Base-by-base conservation (phyloP, 2,113 vertebrate genomes). In the Brienomyrus longianalis region DNA sequence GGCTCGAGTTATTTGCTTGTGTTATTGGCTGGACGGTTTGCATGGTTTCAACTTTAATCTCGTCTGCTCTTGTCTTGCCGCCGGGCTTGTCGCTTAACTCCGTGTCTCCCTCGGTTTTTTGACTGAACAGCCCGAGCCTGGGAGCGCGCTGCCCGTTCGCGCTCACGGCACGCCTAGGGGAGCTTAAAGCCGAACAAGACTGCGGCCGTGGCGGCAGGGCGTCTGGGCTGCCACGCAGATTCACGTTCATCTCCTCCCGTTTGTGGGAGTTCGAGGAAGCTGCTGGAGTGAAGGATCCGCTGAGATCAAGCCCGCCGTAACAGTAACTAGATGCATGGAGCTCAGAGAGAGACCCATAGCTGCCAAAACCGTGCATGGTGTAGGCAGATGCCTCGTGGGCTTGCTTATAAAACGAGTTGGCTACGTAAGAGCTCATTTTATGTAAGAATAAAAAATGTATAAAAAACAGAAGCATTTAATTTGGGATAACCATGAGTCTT, bases 401-500 rank as follows among this genome's bases (percentile, higher is more conserved):
- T 95, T 96, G 96, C 95, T 97, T 96, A 93, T 96, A 96, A 92
- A 97, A 96, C 91, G 96, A 96, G 91, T 96, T 96, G 94, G 96
- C 95, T 95, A 96, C 95, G 96, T 96, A 97, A 94, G 96, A 96
- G 93, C 96, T 96, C 96, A 97, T 96, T 95, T 95, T 94, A 95
- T 89, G 83, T 89, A 88, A 90, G 89, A 89, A 89, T 85, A 86
- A 87, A 83, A 90, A 89, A 56, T 54, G 51, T 89, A 91, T n/a
- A 90, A 51, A 74, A 35, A 89, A 77, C 54, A 74, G 85, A 84
- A 91, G 87, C 83, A 90, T 91, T 92, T 90, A 91, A 89, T 90
- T 51, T 47, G 74, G 83, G 48, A 80, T 19, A 89, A 66, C 54
- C 70, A 87, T 54, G 27, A 43, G 43, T 80, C 84, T 87, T 39